Evolutionary conservation across 1,140 invertebrate genomes (phyloP).

Genomic region (Drosophila ercepeae): DNA sequence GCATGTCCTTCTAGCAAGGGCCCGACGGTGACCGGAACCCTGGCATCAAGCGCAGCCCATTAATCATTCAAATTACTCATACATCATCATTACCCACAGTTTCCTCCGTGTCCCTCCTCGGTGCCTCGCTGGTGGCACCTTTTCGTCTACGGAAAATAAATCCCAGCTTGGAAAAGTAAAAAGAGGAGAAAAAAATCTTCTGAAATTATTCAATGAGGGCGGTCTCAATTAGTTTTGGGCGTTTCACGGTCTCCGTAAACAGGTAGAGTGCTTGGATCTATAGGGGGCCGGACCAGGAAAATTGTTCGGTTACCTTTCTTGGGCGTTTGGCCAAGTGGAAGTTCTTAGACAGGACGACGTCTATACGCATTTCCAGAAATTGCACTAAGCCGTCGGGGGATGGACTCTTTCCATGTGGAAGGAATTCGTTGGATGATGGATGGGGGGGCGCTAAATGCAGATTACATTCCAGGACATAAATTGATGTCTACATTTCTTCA

Average conservation of each 20-base stretch:
- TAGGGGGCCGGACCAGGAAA: constrained; percentile 12
- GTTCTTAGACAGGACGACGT: constrained; percentile 61
- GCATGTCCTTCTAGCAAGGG: constrained; percentile 56
- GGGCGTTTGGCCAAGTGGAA: constrained; percentile 63
- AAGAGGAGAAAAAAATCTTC: constrained; percentile 53
- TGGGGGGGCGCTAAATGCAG: constrained; percentile 35
- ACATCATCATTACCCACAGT: constrained; percentile 77
- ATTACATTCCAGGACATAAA: constrained; percentile 20
- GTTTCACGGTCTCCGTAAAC: constrained; percentile 54
- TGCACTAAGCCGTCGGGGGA: constrained; percentile 49
- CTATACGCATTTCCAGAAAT: constrained; percentile 60
- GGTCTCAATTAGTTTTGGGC: constrained; percentile 81
- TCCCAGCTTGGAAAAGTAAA: constrained; percentile 18
- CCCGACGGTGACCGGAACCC: constrained; percentile 60
- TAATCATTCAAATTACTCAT: constrained; percentile 81
- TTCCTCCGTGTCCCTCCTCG: constrained; percentile 5
- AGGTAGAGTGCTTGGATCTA: constrained; percentile 43
- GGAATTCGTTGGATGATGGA: constrained; percentile 4
- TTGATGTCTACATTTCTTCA: too few species aligned
- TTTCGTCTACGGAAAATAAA: constrained; percentile 55
- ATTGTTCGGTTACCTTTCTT: constrained; percentile 59
- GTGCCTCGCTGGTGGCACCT: constrained; percentile 47
- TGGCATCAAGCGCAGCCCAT: constrained; percentile 72
- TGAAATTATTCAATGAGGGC: constrained; percentile 81
- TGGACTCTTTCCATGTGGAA: constrained; percentile 14